These are phyloP conservation scores for Standfussiana lucernea DNA, from an alignment of 2,888 invertebrate species.

Conservation along the genomic window DNA sequence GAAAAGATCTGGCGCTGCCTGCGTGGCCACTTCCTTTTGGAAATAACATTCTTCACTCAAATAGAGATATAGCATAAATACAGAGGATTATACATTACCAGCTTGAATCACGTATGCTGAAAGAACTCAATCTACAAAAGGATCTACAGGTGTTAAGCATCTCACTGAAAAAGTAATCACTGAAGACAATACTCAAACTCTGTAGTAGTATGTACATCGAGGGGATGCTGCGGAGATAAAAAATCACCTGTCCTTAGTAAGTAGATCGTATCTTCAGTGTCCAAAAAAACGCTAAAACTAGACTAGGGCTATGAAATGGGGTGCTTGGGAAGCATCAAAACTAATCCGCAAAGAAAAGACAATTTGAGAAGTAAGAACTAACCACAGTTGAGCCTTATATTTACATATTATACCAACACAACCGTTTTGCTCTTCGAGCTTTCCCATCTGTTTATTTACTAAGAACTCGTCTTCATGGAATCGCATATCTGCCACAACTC, in stretches of 20 bases:
- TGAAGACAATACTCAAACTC: neutral
- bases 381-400: neutral
- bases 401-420: neutral
- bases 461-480: slow-evolving; percentile 20
- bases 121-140: neutral
- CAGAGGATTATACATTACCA: neutral
- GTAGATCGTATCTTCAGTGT: neutral
- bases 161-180: neutral
- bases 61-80: neutral
- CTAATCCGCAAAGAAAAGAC: neutral
- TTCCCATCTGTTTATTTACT: slow-evolving; percentile 5
- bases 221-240: neutral
- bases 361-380: neutral
- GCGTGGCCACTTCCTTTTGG: neutral
- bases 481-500: slow-evolving; percentile 11
- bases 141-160: neutral
- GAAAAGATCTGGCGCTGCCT: neutral
- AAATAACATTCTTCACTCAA: neutral
- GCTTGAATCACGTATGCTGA: neutral
- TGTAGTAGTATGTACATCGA: no score
- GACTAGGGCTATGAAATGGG: neutral
- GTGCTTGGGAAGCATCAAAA: neutral
- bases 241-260: neutral
- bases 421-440: neutral
- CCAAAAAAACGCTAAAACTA: neutral